Conservation (phyloP, 2,888 invertebrate species). For the Embidobia sp. region DNA sequence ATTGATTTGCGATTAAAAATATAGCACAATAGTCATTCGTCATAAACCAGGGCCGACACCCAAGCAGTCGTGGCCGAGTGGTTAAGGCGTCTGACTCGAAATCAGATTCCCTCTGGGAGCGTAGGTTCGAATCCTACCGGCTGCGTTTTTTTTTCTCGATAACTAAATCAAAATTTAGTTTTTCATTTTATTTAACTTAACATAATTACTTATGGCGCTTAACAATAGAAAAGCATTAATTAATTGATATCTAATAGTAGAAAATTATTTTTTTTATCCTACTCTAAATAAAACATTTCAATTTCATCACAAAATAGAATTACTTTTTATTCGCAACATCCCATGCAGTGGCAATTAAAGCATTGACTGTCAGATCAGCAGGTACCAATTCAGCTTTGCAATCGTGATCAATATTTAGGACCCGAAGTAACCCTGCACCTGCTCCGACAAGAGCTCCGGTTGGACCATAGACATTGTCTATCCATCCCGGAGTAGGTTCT, state of each 20-base stretch:
- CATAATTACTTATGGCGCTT: too few species aligned
- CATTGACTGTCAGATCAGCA: constrained; percentile 81
- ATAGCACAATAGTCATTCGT: too few species aligned
- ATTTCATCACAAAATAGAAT: constrained; percentile 6
- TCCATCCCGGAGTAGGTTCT: constrained; percentile 86
- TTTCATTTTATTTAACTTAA: too few species aligned
- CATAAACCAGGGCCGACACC: too few species aligned
- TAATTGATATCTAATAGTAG: too few species aligned
- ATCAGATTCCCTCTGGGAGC: constrained; percentile 93
- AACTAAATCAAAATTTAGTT: too few species aligned
- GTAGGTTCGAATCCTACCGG: constrained; percentile 94
- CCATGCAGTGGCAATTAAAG: constrained; percentile 81
- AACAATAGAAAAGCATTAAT: too few species aligned
- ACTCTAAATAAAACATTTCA: too few species aligned
- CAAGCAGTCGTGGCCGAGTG: constrained; percentile 93
- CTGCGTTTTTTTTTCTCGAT: constrained; percentile 26
- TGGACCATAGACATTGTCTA: constrained; percentile 87
- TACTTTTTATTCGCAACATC: constrained; percentile 81
- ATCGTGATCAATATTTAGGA: constrained; percentile 74
- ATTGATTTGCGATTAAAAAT: too few species aligned
- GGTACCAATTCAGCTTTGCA: constrained; percentile 81
- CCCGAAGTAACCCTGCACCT: constrained; percentile 84
- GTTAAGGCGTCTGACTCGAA: constrained; percentile 92
- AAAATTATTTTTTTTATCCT: background rate
- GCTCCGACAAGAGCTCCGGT: constrained; percentile 81